Evolutionary conservation across 2,888 invertebrate genomes (phyloP).

Genomic region (Ectemnius cavifrons): DNA sequence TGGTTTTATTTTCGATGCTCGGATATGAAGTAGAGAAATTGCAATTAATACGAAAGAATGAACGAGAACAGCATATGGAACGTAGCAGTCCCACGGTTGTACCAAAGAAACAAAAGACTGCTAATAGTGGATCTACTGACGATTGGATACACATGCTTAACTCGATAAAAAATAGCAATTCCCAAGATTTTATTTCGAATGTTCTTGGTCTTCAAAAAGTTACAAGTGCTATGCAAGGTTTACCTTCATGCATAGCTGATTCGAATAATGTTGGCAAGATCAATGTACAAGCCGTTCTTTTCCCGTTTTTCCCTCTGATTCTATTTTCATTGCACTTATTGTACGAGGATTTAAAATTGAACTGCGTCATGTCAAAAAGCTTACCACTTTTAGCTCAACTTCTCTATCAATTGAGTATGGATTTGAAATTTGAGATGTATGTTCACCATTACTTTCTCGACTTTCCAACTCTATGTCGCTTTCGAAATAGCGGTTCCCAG

Average conservation of each 20-base stretch:
- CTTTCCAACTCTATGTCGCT: constrained; percentile 83
- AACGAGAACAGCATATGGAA: constrained; percentile 78
- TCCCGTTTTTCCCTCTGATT: constrained; percentile 86
- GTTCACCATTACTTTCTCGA: constrained; percentile 91
- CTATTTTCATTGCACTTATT: constrained; percentile 91
- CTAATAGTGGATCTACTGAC: constrained; percentile 87
- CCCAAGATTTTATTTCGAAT: constrained; percentile 77
- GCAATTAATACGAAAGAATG: constrained; percentile 74
- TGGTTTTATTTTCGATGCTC: constrained; percentile 81
- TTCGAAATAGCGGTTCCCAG: constrained; percentile 78
- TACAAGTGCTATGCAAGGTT: constrained; percentile 40
- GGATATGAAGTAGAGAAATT: constrained; percentile 86
- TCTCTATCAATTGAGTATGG: constrained; percentile 87
- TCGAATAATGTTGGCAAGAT: constrained; percentile 76
- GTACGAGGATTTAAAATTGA: constrained; percentile 94
- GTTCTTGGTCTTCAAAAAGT: constrained; percentile 77
- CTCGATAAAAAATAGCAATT: constrained; percentile 81
- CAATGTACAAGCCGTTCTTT: constrained; percentile 84
- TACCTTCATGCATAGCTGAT: constrained; percentile 4
- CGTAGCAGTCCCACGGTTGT: constrained; percentile 79
- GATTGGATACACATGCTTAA: constrained; percentile 89
- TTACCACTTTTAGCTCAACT: constrained; percentile 85
- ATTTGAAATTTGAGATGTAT: constrained; percentile 86
- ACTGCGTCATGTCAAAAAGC: constrained; percentile 84
- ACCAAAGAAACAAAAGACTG: constrained; percentile 88